Conservation (phyloP, 2,113 vertebrate genomes). For the Ceyx margarethae region DNA sequence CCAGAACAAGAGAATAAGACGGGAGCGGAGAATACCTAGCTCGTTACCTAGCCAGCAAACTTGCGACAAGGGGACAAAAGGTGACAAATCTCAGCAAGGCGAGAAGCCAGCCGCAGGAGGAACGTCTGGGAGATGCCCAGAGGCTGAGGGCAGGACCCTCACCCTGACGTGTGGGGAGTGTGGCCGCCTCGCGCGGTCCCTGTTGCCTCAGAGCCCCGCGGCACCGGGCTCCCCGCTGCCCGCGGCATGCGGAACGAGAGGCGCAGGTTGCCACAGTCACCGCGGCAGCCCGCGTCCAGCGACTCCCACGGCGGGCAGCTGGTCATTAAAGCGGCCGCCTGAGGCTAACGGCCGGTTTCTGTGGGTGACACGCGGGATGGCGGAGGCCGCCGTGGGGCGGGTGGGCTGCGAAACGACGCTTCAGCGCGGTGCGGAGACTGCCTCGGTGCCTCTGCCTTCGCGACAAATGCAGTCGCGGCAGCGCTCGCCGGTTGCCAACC, state of each 20-base stretch:
- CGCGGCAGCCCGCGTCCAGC: too few relatives aligned
- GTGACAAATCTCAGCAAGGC: background rate
- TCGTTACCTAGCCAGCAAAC: background rate
- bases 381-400: background rate
- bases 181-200: too few relatives aligned
- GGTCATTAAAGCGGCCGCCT: background rate
- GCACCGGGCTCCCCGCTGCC: background rate
- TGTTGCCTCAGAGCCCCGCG: background rate
- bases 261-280: background rate
- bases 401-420: background rate
- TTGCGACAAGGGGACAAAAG: background rate
- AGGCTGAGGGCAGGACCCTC: background rate
- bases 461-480: background rate
- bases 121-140: background rate
- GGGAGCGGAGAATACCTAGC: background rate
- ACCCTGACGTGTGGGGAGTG: background rate
- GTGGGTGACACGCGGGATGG: background rate
- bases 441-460: background rate
- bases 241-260: background rate
- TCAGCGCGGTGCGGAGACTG: background rate
- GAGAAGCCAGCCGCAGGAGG: background rate
- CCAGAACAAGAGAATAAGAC: background rate
- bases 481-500: background rate
- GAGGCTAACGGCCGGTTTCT: background rate
- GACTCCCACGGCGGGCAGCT: background rate